Base-by-base conservation (phyloP, 2,113 vertebrate species). In the Cyprinodon brontotheroides region DNA sequence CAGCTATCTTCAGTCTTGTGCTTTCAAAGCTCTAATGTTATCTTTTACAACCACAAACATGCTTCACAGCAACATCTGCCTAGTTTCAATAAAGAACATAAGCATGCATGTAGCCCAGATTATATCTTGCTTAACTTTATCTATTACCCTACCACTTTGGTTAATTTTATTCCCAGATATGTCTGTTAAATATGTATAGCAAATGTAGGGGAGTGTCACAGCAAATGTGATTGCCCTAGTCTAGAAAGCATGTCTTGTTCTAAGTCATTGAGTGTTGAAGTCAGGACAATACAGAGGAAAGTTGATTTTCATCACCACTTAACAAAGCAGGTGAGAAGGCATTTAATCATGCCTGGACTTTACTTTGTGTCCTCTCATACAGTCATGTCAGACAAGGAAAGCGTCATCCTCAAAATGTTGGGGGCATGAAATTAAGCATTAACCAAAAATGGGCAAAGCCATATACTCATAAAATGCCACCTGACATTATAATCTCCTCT, bases 11-110 rank as follows among this genome's bases (percentile, higher is more conserved):
- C 66, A 62, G 45, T 75, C 40, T 22, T 45, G 0, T 59, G 59
- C 39, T 80, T 68, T 74, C 17, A 53, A 66, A 74, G 14, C 1
- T 65, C 80, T 50, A 65, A 63, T 75, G 43, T 36, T 66, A 68
- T 79, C 63, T 43, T 20, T 6, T 9, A 20, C 17, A 2, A 20
- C 14, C 48, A 13, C 15, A 13, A 14, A 3, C 37, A 61, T 75
- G 17, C 14, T 11, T 65, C 45, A 68, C 61, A 62, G 68, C 36
- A 72, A 73, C 68, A 78, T 69, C 12, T 13, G 20, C 39, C 60
- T 4, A n/a, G 17, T 39, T 48, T 63, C 10, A 37, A 14, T 40
- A 57, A 29, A 9, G 72, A 69, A 22, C 47, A n/a, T 13, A 48
- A 62, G 39, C 11, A 12, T 22, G 65, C n/a, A 57, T 11, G 29